Percentiles rank a stretch among this genome's conserved stretches.
Evolutionary conservation across 2,888 invertebrate species (phyloP).

Genomic region (Phortica okadai): DNA sequence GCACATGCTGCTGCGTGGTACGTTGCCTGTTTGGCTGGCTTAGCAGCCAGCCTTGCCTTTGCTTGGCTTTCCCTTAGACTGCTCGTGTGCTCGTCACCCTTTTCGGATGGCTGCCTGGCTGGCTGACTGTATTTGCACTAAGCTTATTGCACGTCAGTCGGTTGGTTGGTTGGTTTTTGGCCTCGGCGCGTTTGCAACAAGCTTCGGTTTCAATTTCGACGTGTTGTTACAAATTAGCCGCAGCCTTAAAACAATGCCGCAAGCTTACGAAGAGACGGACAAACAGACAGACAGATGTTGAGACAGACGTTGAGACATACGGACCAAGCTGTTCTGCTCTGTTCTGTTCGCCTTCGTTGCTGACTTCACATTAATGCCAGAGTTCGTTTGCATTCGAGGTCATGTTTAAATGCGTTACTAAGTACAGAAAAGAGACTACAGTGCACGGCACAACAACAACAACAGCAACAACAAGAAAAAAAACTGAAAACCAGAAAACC

Average conservation of each 20-base stretch:
- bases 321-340: too few relatives aligned
- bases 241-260: not conserved
- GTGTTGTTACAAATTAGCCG: not conserved
- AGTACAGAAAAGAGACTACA: not conserved
- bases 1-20: not conserved
- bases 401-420: constrained; percentile 7
- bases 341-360: too few relatives aligned
- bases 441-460: not conserved
- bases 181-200: too few relatives aligned
- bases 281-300: too few relatives aligned
- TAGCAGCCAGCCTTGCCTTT: not conserved
- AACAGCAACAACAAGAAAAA: not conserved
- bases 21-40: not conserved
- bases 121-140: constrained; percentile 1
- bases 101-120: not conserved
- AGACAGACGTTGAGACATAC: constrained; percentile 28
- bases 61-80: not conserved
- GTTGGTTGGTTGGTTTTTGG: not conserved
- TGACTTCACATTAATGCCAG: not conserved
- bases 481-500: not conserved
- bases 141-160: constrained; percentile 11
- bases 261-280: too few relatives aligned
- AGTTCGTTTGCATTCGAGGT: not conserved
- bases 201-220: not conserved
- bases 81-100: not conserved